Conservation (phyloP, 2,113 vertebrate genomes). For the Colius striatus region DNA sequence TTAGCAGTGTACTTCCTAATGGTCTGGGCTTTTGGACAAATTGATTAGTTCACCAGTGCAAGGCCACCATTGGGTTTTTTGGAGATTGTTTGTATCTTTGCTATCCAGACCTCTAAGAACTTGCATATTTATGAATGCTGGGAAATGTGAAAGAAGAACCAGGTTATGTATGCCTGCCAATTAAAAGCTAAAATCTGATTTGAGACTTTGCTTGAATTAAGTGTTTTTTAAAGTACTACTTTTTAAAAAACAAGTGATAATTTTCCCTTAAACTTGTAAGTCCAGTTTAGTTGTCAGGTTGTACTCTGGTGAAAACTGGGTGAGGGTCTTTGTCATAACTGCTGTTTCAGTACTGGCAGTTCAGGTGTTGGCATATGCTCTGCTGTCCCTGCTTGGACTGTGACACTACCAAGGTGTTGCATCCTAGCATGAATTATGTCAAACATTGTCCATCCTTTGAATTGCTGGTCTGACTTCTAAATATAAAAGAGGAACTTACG, state of each 20-base stretch:
- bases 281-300: background rate
- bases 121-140: background rate
- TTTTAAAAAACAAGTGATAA: background rate
- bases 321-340: background rate
- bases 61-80: background rate
- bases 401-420: conserved; percentile 26
- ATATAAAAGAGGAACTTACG: background rate
- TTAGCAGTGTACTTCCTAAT: background rate
- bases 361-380: background rate
- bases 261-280: background rate
- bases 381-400: conserved; percentile 14
- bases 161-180: background rate
- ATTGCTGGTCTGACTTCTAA: background rate
- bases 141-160: background rate
- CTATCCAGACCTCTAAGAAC: background rate
- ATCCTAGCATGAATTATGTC: background rate
- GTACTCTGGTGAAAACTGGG: background rate
- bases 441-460: background rate
- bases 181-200: background rate
- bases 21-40: background rate
- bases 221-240: background rate
- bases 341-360: background rate
- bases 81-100: background rate
- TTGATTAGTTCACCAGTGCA: background rate
- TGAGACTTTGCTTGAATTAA: background rate